These are phyloP conservation scores for Eupithecia vulgata DNA, from an alignment of 2,888 invertebrate genomes.

Conservation along the genomic window DNA sequence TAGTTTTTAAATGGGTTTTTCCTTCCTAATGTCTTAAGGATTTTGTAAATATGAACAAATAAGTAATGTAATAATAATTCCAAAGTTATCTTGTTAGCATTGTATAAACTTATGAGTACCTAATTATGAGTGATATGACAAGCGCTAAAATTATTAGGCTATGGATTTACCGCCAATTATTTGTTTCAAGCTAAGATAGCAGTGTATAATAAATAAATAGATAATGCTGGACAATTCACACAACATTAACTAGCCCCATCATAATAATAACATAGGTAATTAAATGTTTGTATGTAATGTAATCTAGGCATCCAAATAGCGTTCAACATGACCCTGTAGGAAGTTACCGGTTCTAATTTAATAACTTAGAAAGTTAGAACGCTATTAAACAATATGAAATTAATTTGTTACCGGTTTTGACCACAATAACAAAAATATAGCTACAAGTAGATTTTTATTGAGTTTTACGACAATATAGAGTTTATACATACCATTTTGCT, in stretches of 20 bases:
- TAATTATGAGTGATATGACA: no score
- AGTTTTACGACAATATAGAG: background rate
- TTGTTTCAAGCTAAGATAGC: background rate
- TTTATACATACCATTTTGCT: slow-evolving; percentile 41
- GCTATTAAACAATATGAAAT: background rate
- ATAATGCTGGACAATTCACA: no score
- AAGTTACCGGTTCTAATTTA: background rate
- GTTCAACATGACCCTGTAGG: background rate
- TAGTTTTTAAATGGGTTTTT: background rate
- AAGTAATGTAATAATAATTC: background rate
- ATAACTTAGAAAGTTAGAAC: background rate
- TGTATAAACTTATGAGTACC: no score
- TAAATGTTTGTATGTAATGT: no score
- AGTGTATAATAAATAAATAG: no score
- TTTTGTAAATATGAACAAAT: background rate
- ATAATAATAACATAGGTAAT: no score
- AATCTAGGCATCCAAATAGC: background rate
- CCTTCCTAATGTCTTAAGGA: background rate
- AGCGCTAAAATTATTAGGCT: background rate
- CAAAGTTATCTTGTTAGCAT: background rate
- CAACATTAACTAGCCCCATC: no score
- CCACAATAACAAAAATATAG: slow-evolving; percentile 24
- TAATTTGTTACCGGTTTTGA: slow-evolving; percentile 18
- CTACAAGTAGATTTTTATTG: background rate
- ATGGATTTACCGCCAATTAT: background rate